Percentiles rank a stretch among this genome's conserved stretches.
These are phyloP conservation scores for Oegoconia quadripuncta DNA, from an alignment of 2,888 invertebrate genomes.

Conservation along the genomic window DNA sequence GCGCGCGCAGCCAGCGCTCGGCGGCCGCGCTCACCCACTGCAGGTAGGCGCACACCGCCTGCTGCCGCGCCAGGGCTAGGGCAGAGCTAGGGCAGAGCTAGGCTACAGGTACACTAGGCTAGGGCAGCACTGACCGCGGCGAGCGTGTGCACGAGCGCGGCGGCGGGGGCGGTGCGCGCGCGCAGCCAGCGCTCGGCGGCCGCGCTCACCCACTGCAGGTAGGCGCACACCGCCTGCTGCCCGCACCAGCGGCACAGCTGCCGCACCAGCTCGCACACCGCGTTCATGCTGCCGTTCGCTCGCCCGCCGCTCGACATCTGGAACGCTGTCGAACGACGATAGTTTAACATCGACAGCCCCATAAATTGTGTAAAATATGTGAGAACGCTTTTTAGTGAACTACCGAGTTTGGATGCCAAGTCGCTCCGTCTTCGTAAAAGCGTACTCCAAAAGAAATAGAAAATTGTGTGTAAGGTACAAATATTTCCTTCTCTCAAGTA, in stretches of 20 bases:
- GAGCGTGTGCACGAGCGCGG: conserved; percentile 84
- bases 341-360: no score
- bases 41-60: conserved; percentile 83
- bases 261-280: conserved; percentile 89
- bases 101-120: not conserved
- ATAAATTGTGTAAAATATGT: no score
- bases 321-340: no score
- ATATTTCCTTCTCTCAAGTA: no score
- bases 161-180: conserved; percentile 53
- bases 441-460: no score
- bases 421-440: no score
- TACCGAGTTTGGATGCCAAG: no score
- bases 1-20: conserved; percentile 67
- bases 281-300: conserved; percentile 59
- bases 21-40: conserved; percentile 84
- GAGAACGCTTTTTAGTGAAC: no score
- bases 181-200: conserved; percentile 73
- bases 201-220: conserved; percentile 85
- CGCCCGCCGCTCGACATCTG: conserved; percentile 35
- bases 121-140: conserved; percentile 80
- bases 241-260: conserved; percentile 85
- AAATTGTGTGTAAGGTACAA: no score
- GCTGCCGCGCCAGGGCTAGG: conserved; percentile 81
- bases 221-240: conserved; percentile 80
- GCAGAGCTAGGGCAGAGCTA: not conserved